These are phyloP conservation scores for Sicus ferrugineus DNA, from an alignment of 2,888 invertebrate species.

Conservation along the genomic window DNA sequence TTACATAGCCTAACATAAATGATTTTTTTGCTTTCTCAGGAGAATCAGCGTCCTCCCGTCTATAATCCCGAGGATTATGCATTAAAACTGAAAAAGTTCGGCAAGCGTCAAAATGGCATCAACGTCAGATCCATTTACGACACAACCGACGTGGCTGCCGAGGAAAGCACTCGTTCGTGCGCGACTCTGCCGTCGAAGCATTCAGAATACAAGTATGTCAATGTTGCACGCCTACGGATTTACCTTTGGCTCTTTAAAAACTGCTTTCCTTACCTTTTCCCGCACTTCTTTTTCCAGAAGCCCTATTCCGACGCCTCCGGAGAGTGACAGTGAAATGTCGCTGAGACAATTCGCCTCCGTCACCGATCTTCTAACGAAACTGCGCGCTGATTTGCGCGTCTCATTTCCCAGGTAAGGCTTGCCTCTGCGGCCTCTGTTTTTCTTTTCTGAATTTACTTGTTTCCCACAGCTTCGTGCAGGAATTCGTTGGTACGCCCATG, in stretches of 20 bases:
- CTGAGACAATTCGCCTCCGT: conserved; percentile 86
- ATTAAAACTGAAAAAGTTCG: conserved; percentile 81
- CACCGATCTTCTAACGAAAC: conserved; percentile 85
- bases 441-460: not conserved
- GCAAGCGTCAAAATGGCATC: conserved; percentile 60
- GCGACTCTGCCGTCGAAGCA: conserved; percentile 61
- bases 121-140: conserved; percentile 62
- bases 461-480: conserved; percentile 82
- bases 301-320: conserved; percentile 71
- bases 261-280: no score
- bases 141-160: conserved; percentile 46
- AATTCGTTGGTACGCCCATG: conserved; percentile 86
- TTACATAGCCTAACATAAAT: not conserved
- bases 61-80: conserved; percentile 92
- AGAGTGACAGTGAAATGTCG: conserved; percentile 81
- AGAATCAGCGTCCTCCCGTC: conserved; percentile 85
- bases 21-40: conserved; percentile 64
- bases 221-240: not conserved
- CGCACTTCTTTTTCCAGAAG: conserved; percentile 67
- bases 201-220: conserved; percentile 61
- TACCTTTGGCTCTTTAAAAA: not conserved
- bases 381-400: conserved; percentile 83
- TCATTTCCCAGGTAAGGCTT: conserved; percentile 83
- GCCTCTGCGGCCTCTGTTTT: not conserved
- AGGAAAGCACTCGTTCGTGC: conserved; percentile 50